Conservation (phyloP, 2,113 vertebrate species). For the Pelusios castaneus region DNA sequence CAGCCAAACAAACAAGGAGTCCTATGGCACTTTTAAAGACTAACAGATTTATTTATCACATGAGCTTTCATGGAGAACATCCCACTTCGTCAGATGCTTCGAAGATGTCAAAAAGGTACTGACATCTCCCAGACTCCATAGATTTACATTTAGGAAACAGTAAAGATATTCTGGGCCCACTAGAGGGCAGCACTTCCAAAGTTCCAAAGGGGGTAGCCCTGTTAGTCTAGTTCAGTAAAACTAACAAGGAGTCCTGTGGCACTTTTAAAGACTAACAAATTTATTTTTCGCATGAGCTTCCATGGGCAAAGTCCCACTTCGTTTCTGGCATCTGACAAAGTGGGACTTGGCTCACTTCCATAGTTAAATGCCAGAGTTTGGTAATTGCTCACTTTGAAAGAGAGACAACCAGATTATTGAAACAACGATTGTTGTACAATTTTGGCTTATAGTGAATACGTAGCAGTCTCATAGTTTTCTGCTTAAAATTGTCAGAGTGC, state of each 20-base stretch:
- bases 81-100: too few species aligned
- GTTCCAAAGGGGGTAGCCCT: too few species aligned
- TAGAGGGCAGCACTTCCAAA: neutral
- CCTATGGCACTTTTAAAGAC: too few species aligned
- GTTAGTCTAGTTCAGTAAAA: too few species aligned
- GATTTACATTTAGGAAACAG: neutral
- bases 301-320: too few species aligned
- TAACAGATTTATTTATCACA: too few species aligned
- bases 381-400: neutral
- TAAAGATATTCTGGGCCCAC: fast-evolving
- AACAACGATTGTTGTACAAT: fast-evolving
- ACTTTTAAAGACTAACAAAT: too few species aligned
- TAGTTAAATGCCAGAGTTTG: neutral
- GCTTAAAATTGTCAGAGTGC: neutral
- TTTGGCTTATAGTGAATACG: neutral
- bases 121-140: neutral
- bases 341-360: neutral
- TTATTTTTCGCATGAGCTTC: too few species aligned
- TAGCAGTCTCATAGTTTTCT: neutral
- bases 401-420: neutral
- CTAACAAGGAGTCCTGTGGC: too few species aligned
- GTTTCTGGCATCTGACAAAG: too few species aligned
- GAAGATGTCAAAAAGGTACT: neutral
- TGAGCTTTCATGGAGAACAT: too few species aligned
- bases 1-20: too few species aligned